Percentiles rank a stretch among this genome's conserved stretches.
Conservation (phyloP, 2,888 invertebrate genomes). For the Melolontha melolontha region DNA sequence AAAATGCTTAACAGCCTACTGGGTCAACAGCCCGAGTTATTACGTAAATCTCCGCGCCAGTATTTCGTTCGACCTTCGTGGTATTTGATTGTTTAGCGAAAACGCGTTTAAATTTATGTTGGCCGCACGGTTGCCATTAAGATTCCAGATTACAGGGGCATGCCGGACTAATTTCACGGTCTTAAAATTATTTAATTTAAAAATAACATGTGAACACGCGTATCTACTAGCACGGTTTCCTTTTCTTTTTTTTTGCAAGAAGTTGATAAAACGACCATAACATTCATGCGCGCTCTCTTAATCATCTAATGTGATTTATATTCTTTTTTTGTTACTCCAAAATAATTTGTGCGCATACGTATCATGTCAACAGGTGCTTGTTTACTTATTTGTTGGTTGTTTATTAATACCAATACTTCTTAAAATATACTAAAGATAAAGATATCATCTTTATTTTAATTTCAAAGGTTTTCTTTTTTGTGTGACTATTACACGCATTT, state of each 20-base stretch:
- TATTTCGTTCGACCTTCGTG: conserved; percentile 24
- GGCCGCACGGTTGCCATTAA: conserved; percentile 19
- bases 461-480: no score
- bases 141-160: conserved; percentile 28
- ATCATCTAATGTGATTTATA: conserved; percentile 20
- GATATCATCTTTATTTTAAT: no score
- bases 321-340: not conserved
- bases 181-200: conserved; percentile 29
- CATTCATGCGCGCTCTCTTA: conserved; percentile 4
- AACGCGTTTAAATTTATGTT: conserved; percentile 25
- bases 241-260: conserved; percentile 1
- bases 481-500: no score
- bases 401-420: no score
- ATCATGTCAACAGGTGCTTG: not conserved
- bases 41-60: conserved; percentile 31
- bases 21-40: conserved; percentile 22
- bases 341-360: not conserved
- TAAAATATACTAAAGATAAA: no score
- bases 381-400: not conserved
- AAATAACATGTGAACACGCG: conserved; percentile 19
- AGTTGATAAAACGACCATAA: conserved; percentile 11
- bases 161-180: conserved; percentile 30
- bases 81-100: conserved; percentile 28
- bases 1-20: conserved; percentile 4
- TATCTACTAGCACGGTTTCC: not conserved